Evolutionary conservation across 2,113 vertebrate genomes (phyloP).

Genomic region (Anguilla rostrata): DNA sequence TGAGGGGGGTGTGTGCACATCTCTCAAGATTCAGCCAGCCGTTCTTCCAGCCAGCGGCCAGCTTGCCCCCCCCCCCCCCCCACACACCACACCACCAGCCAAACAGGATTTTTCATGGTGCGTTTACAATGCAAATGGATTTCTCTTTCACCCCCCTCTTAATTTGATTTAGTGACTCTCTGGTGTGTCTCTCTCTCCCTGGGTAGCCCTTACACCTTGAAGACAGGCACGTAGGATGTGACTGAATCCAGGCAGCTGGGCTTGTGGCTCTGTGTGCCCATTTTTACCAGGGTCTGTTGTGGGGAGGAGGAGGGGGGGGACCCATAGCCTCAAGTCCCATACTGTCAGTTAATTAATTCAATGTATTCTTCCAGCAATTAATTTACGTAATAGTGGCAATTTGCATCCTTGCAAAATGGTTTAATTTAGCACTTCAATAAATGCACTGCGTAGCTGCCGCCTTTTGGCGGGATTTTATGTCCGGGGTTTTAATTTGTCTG

Average conservation of each 20-base stretch:
- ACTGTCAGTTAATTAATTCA: constrained; percentile 22
- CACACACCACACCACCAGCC: constrained; percentile 3
- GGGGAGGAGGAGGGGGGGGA: neutral
- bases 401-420: constrained; percentile 29
- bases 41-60: constrained; percentile 31
- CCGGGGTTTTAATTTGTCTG: constrained; percentile 57
- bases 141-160: constrained; percentile 32
- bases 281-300: neutral
- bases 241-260: constrained; percentile 9
- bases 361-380: constrained; percentile 5
- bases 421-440: constrained; percentile 38
- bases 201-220: constrained; percentile 33
- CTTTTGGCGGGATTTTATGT: constrained; percentile 42
- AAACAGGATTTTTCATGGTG: constrained; percentile 61
- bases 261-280: neutral
- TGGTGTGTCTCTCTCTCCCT: constrained; percentile 3
- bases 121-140: constrained; percentile 63
- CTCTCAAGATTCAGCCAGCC: constrained; percentile 26
- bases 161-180: constrained; percentile 48
- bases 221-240: constrained; percentile 28
- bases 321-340: neutral
- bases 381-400: constrained; percentile 12
- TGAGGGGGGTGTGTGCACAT: constrained; percentile 41
- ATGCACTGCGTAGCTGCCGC: constrained; percentile 39
- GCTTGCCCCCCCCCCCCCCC: neutral